phyloP scores from a whole-genome alignment of 2,888 invertebrate species.

The Penaeus monodon region DNA sequence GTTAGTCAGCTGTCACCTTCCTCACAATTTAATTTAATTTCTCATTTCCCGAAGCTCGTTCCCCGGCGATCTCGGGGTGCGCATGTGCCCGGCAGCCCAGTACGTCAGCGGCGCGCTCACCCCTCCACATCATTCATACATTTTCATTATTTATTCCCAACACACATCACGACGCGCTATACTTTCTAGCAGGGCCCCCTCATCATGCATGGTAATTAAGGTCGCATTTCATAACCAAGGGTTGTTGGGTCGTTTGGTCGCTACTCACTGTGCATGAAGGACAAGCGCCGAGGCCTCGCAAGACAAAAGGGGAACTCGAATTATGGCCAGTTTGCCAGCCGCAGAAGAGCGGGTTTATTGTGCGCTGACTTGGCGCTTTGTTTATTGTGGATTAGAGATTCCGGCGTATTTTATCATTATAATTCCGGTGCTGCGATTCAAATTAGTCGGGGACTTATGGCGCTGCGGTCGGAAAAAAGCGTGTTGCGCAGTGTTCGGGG shows the following conservation, averaged over 20 bases:
- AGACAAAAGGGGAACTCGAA: conserved; percentile 51
- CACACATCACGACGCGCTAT: conserved; percentile 47
- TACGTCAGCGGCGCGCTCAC: conserved; percentile 1
- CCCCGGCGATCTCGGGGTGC: not conserved
- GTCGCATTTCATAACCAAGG: conserved; percentile 36
- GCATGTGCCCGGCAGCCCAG: conserved; percentile 22
- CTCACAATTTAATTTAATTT: no score
- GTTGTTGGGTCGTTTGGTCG: conserved; percentile 35
- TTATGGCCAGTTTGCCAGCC: conserved; percentile 49
- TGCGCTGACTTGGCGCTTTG: conserved; percentile 34
- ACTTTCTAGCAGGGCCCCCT: conserved; percentile 39
- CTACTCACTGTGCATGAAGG: conserved; percentile 49
- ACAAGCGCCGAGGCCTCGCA: conserved; percentile 27
- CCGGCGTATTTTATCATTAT: conserved; percentile 49
- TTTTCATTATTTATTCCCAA: conserved; percentile 48
- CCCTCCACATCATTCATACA: conserved; percentile 37
- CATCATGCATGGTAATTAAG: conserved; percentile 42
- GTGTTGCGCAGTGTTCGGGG: no score
- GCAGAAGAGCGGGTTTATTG: conserved; percentile 54
- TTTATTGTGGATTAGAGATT: conserved; percentile 52
- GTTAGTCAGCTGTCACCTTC: no score
- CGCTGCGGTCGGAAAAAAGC: conserved; percentile 7
- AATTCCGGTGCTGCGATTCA: conserved; percentile 40
- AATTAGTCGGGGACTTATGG: conserved; percentile 24
- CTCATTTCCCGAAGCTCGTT: no score